Evolutionary conservation across 1,140 invertebrate genomes (phyloP).

Genomic region (Plutomurus gul): DNA sequence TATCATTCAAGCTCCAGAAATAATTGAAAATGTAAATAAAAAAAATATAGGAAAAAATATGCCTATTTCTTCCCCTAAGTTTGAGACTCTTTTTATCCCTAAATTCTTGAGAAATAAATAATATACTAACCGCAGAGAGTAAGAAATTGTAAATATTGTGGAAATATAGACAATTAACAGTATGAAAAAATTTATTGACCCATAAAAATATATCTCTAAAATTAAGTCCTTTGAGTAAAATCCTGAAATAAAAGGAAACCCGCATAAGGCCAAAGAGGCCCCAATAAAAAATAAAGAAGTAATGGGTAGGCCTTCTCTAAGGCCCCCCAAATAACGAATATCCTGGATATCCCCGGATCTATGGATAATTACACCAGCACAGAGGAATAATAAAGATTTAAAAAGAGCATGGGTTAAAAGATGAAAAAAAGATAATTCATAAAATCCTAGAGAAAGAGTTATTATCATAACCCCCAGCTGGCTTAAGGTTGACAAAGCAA

Average conservation of each 20-base stretch:
- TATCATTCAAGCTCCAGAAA: conserved; percentile 59
- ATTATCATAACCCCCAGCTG: conserved; percentile 71
- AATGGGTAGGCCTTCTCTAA: conserved; percentile 59
- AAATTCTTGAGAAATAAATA: conserved; percentile 60
- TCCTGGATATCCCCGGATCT: conserved; percentile 65
- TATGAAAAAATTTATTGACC: conserved; percentile 61
- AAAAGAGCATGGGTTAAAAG: conserved; percentile 67
- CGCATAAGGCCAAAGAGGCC: conserved; percentile 62
- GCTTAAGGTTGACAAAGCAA: conserved; percentile 72
- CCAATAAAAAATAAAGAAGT: conserved; percentile 61
- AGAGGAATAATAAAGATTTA: conserved; percentile 69
- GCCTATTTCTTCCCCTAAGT: conserved; percentile 60
- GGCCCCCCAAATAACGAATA: conserved; percentile 64
- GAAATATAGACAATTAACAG: conserved; percentile 63
- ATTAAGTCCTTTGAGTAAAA: conserved; percentile 71
- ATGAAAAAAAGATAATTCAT: conserved; percentile 66
- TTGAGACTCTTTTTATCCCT: conserved; percentile 58
- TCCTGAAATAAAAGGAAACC: conserved; percentile 65
- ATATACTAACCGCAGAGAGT: conserved; percentile 63
- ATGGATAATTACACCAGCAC: conserved; percentile 67
- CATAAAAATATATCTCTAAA: conserved; percentile 62
- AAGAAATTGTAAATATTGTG: conserved; percentile 63
- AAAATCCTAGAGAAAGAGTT: conserved; percentile 59
- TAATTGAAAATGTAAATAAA: conserved; percentile 61
- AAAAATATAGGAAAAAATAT: conserved; percentile 61